A percentile compares a stretch with the other conserved stretches of the same genome.
Conservation (phyloP, 2,888 invertebrate genomes). For the Dione juno region DNA sequence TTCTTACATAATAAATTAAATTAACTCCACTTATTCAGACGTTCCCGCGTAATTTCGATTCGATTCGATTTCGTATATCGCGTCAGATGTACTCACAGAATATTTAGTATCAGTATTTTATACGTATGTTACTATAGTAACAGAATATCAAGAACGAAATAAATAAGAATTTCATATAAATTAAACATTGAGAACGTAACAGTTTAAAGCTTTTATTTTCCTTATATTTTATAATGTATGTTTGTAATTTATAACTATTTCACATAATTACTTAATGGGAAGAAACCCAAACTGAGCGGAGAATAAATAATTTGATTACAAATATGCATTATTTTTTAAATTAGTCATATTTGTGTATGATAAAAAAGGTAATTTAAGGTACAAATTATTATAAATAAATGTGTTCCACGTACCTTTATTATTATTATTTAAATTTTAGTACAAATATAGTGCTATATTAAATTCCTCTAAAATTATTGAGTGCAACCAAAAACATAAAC, state of each 20-base stretch:
- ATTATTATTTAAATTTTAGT: no score
- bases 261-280: no score
- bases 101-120: not conserved
- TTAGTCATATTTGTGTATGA: no score
- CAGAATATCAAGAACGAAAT: not conserved
- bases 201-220: not conserved
- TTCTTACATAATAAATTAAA: not conserved
- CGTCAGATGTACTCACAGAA: not conserved
- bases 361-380: no score
- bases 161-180: not conserved
- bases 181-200: not conserved
- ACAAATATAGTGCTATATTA: not conserved
- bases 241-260: not conserved
- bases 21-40: not conserved
- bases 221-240: no score
- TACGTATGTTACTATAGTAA: not conserved
- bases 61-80: no score
- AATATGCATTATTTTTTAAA: no score
- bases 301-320: no score
- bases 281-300: no score
- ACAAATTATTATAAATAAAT: no score
- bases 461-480: not conserved
- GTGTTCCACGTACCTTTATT: no score
- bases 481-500: constrained; percentile 11
- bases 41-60: not conserved